These are phyloP conservation scores for Platysternon megacephalum DNA, from an alignment of 2,113 vertebrate species.

Conservation along the genomic window DNA sequence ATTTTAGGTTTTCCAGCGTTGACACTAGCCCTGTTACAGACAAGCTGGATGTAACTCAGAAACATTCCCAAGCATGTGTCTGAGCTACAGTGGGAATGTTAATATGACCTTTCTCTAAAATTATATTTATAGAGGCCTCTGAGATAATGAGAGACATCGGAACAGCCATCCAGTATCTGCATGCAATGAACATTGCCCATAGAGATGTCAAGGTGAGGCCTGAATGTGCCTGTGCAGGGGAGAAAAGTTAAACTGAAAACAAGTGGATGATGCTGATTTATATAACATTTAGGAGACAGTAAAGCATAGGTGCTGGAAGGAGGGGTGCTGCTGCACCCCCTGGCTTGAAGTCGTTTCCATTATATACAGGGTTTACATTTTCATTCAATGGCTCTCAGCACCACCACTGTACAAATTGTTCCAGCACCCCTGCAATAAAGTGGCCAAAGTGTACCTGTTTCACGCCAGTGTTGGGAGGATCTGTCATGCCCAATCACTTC, in stretches of 20 bases:
- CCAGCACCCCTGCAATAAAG: neutral
- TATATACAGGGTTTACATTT: too few relatives aligned
- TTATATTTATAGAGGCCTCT: conserved; percentile 87
- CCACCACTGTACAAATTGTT: too few relatives aligned
- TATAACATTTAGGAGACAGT: neutral
- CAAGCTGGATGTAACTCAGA: conserved; percentile 63
- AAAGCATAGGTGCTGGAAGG: too few relatives aligned
- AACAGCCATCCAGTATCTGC: conserved; percentile 92
- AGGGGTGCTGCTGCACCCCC: too few relatives aligned
- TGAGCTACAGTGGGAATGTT: conserved; percentile 55
- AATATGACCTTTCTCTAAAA: conserved; percentile 73
- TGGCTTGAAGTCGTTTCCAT: too few relatives aligned
- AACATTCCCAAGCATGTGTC: conserved; percentile 50
- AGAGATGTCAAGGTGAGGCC: conserved; percentile 94
- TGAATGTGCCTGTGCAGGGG: neutral
- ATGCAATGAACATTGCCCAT: conserved; percentile 93
- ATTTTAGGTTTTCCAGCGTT: conserved; percentile 65
- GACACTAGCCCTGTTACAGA: conserved; percentile 34
- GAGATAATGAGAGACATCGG: conserved; percentile 97
- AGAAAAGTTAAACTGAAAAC: neutral
- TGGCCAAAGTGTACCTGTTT: neutral
- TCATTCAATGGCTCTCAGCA: too few relatives aligned
- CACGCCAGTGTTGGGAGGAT: neutral
- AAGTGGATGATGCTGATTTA: neutral
- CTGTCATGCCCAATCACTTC: neutral